Percentiles rank a stretch among this genome's conserved stretches.
phyloP scores from a whole-genome alignment of 2,113 vertebrate species.

The Chiloscyllium plagiosum region DNA sequence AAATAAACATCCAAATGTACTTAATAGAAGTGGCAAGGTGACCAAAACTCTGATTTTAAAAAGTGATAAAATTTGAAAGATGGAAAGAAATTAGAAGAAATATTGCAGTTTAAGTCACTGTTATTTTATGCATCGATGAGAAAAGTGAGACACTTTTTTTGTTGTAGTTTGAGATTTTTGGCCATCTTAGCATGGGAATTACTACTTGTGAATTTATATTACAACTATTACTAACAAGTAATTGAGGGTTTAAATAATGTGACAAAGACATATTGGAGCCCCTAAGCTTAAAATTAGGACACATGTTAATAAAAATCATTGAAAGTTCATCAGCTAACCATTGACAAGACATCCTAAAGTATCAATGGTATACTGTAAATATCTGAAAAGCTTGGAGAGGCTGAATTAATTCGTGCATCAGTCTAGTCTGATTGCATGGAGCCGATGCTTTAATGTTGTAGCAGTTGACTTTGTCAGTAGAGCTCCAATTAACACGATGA shows the following conservation, averaged over 20 bases:
- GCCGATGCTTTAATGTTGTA: not conserved
- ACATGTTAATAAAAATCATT: not conserved
- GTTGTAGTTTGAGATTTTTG: not conserved
- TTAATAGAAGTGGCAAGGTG: not conserved
- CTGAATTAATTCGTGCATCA: not conserved
- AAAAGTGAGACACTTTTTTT: not conserved
- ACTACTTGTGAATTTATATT: not conserved
- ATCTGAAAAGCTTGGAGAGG: not conserved
- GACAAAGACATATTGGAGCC: not conserved
- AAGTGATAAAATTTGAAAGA: not conserved
- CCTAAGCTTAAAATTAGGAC: not conserved
- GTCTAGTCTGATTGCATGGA: not conserved
- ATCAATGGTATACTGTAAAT: not conserved
- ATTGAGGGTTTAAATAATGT: not conserved
- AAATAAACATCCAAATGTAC: not conserved
- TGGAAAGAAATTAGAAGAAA: not conserved
- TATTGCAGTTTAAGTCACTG: not conserved
- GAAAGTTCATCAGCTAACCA: not conserved
- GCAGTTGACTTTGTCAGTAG: not conserved
- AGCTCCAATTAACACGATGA: not conserved
- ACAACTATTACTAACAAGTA: not conserved
- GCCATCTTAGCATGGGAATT: not conserved
- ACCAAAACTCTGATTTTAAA: not conserved
- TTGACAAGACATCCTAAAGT: not conserved
- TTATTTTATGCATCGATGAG: not conserved